Evolutionary conservation across 2,797 vertebrate genomes (phyloP).

Genomic region (Micropoecilia bifurca): DNA sequence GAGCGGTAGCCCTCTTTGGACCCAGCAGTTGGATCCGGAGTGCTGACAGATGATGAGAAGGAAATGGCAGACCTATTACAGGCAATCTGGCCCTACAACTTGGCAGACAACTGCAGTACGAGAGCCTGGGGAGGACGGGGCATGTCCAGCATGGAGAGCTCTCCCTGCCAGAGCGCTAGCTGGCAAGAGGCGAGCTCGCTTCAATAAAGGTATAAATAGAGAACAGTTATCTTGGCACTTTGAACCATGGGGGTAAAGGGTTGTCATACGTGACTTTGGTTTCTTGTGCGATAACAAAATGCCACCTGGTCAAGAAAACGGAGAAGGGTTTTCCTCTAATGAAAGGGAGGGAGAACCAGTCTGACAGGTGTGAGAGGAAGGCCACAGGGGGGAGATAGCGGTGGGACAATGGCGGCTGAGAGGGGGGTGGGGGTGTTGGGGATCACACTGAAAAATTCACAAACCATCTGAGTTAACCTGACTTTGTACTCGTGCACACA

Average conservation of each 20-base stretch:
- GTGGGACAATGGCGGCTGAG: neutral
- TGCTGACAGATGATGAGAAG: constrained; percentile 84
- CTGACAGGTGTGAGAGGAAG: constrained; percentile 56
- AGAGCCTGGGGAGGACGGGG: constrained; percentile 76
- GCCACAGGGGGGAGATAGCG: constrained; percentile 4
- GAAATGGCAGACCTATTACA: constrained; percentile 81
- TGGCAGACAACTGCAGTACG: constrained; percentile 76
- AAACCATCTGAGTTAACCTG: constrained; percentile 36
- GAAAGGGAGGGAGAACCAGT: constrained; percentile 67
- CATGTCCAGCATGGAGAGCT: constrained; percentile 72
- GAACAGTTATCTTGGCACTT: constrained; percentile 73
- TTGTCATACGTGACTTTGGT: constrained; percentile 66
- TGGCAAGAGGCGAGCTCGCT: constrained; percentile 64
- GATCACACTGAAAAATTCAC: constrained; percentile 35
- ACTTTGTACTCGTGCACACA: constrained; percentile 32
- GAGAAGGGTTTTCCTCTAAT: constrained; percentile 56
- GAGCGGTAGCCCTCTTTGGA: constrained; percentile 76
- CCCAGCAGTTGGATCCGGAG: constrained; percentile 77
- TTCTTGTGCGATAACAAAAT: constrained; percentile 69
- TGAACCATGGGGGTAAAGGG: constrained; percentile 66
- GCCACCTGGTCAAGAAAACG: constrained; percentile 66
- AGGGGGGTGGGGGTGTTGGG: constrained; percentile 2
- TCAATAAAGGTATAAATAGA: constrained; percentile 75
- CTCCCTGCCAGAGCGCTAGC: constrained; percentile 64
- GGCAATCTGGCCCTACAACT: constrained; percentile 77